A percentile compares a stretch with the other conserved stretches of the same genome.
Evolutionary conservation across 1,140 invertebrate species (phyloP).

Genomic region (Platorchestia sp.): DNA sequence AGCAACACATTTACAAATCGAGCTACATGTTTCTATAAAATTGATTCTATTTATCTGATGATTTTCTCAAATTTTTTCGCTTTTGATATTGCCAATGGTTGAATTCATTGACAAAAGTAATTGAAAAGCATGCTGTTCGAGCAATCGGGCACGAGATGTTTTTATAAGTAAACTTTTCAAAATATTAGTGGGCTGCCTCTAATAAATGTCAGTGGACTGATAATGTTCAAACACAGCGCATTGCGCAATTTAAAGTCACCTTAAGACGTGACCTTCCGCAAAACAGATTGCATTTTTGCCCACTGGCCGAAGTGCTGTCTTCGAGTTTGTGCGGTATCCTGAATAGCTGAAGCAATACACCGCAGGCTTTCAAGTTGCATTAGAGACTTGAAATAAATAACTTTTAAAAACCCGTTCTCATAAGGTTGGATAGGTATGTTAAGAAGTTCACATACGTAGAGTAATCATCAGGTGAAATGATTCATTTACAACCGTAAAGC

Average conservation of each 20-base stretch:
- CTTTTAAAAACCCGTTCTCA: too few relatives aligned
- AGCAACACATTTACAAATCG: too few relatives aligned
- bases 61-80: too few relatives aligned
- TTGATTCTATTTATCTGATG: too few relatives aligned
- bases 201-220: neutral
- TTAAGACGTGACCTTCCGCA: neutral
- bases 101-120: too few relatives aligned
- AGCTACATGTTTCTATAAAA: too few relatives aligned
- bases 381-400: neutral
- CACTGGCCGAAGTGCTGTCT: too few relatives aligned
- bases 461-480: too few relatives aligned
- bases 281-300: neutral
- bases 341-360: neutral
- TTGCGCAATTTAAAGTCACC: neutral
- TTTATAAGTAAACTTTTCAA: neutral
- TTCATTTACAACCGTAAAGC: too few relatives aligned
- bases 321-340: neutral
- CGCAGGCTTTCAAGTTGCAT: neutral
- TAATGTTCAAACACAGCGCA: neutral
- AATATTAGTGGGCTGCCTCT: neutral
- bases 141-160: too few relatives aligned
- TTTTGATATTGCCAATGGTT: too few relatives aligned
- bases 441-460: neutral
- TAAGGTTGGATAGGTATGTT: neutral
- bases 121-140: too few relatives aligned